Evolutionary conservation across 2,888 invertebrate genomes (phyloP), one percentile per base, ranked within the genome.

Genomic region (Diabrotica balteata): DNA sequence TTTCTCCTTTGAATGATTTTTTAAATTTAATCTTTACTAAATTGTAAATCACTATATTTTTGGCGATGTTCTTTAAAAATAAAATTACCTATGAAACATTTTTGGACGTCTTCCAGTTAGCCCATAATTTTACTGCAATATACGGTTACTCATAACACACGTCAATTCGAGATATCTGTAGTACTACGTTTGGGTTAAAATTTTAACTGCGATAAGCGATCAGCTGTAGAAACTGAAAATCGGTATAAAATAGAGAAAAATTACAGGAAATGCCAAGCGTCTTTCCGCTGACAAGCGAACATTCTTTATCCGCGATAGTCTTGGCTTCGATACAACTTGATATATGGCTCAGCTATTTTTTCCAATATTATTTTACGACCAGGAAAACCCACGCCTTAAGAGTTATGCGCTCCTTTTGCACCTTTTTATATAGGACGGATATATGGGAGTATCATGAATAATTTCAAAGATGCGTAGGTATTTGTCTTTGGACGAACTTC

Each of bases 191-290:
- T 32, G 32, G 4, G 32, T 32, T 32, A 32, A 32, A 32, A 32
- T 32, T 32, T 32, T 32, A 32, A 32, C 32, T 32, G 32, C 32
- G 32, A 47, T 47, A 47, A 47, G 47, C 47, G 8, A 47, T 47
- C 9, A 47, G 47, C 10, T 47, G 47, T 47, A 73, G 73, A 74
- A 74, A 77, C 75, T 76, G 76, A 76, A 65, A 77, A 75, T 71
- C 74, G 73, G 71, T 66, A 70, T 69, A 74, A 77, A 72, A 76
- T 73, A 71, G 74, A 73, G 76, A 79, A 78, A 77, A 76, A 79
- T 79, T 78, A 77, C 75, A 76, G 78, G 79, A 80, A 80, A 80
- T 77, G 75, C 77, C 77, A 76, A 75, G 74, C 76, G 78, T 79
- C 77, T 75, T 73, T 73, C 72, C 75, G 69, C 69, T 72, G 76